A percentile compares a stretch with the other conserved stretches of the same genome.
Conservation (phyloP, 2,113 vertebrate genomes). For the Oreotrochilus melanogaster region DNA sequence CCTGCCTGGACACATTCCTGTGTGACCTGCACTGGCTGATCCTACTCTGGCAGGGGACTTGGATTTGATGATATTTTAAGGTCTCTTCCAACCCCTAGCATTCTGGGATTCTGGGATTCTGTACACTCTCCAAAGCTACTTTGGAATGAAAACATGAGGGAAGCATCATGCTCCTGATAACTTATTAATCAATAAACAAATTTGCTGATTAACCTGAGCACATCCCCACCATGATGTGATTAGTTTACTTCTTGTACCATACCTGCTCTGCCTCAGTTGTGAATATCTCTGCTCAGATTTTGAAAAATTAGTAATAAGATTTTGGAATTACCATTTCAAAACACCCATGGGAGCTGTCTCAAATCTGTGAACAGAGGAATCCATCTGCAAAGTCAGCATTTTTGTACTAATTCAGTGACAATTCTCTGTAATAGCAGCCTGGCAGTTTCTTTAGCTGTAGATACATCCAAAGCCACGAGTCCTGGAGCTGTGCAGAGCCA, state of each 20-base stretch:
- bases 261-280: neutral
- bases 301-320: no score
- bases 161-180: neutral
- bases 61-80: no score
- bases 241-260: neutral
- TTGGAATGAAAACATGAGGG: neutral
- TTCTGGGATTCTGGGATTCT: no score
- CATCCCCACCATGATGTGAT: neutral
- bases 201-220: neutral
- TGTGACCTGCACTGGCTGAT: no score
- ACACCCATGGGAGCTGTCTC: fast-evolving
- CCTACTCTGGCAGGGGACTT: no score
- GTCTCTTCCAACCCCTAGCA: no score
- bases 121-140: neutral
- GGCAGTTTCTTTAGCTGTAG: neutral
- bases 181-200: neutral
- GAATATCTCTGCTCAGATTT: neutral
- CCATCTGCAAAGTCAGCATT: neutral
- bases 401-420: neutral
- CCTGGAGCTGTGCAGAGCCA: neutral
- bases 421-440: neutral
- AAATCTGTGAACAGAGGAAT: neutral
- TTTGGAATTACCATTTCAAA: neutral
- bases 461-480: fast-evolving
- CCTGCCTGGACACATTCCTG: no score